Conservation (phyloP, 2,888 invertebrate species). For the Mimumesa dahlbomi region DNA sequence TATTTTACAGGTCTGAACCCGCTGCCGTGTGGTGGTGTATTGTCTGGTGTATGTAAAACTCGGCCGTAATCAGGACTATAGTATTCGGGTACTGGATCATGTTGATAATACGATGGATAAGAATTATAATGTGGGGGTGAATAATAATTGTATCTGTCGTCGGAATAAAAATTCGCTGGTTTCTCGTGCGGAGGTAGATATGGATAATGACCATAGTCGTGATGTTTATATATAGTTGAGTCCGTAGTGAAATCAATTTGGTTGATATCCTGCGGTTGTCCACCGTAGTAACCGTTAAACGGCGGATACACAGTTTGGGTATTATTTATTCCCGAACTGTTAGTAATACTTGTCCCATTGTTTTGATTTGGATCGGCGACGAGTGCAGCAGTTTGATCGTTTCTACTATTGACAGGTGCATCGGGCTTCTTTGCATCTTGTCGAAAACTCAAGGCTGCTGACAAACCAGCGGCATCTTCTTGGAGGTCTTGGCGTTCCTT, state of each 20-base stretch:
- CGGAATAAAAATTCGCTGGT: constrained; percentile 49
- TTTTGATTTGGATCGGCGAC: too few species aligned
- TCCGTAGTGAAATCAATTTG: constrained; percentile 67
- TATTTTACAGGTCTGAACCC: constrained; percentile 51
- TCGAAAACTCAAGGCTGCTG: neutral
- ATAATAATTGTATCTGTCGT: constrained; percentile 44
- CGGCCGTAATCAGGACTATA: constrained; percentile 30
- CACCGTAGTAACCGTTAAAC: constrained; percentile 70
- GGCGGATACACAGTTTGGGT: constrained; percentile 37
- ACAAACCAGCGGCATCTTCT: constrained; percentile 5
- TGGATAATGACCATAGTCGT: constrained; percentile 30
- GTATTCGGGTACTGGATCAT: constrained; percentile 46
- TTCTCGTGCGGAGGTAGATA: constrained; percentile 51
- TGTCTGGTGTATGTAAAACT: constrained; percentile 33
- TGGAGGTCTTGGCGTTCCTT: constrained; percentile 15
- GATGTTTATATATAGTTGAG: constrained; percentile 21
- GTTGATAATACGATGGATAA: constrained; percentile 16
- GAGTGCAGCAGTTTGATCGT: too few species aligned
- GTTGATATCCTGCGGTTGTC: constrained; percentile 69
- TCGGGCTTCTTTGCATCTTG: too few species aligned
- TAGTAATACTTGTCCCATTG: too few species aligned
- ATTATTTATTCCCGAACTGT: too few species aligned
- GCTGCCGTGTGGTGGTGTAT: constrained; percentile 23
- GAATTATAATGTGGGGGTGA: constrained; percentile 18
- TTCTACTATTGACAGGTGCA: too few species aligned